Base-by-base conservation (phyloP, 2,797 vertebrate species). In the Lutjanus argentimaculatus region DNA sequence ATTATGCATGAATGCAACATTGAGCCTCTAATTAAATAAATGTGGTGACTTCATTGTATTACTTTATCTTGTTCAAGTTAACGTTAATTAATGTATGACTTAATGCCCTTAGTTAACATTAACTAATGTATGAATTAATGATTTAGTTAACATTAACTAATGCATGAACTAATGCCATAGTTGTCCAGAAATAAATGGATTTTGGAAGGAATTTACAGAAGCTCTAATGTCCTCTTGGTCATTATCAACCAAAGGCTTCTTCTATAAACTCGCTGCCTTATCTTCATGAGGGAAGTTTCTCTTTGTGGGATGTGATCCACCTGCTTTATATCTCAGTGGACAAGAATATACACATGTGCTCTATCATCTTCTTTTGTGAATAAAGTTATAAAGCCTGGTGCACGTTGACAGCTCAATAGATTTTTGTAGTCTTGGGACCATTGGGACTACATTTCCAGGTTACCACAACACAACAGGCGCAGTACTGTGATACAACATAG, bases 21-120 rank as follows among this genome's bases (percentile, higher is more conserved):
- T 67, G 75, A 70, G 77, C 61, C 70, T 70, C 72, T 90, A 87
- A 91, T 91, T 86, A 87, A 84, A 89, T 89, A 87, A 87, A 83
- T 79, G 73, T 67, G 49, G 66, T 43, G 5, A 83, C 70, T 76
- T 79, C 79, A 83, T 86, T 89, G 75, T 86, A 72, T 82, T 83
- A 80, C 67, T 81, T 36, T 85, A 83, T 91, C 84, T 67, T 79
- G 67, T 78, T 86, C 74, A 59, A 36, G 30, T 36, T 36, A 36
- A 36, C 30, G 4, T 36, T 36, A 36, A 36, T 36, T 36, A 36
- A 4, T 36, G 30, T 36, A 36, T 36, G 30, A 36, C 30, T 36
- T 36, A 36, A 36, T 36, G 30, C 4, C 4, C 30, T 36, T 36
- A 36, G 30, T 36, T 36, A 36, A 36, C 30, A 36, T 36, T 36